Evolutionary conservation across 2,888 invertebrate species (phyloP).

Genomic region (Atrina japonica): DNA sequence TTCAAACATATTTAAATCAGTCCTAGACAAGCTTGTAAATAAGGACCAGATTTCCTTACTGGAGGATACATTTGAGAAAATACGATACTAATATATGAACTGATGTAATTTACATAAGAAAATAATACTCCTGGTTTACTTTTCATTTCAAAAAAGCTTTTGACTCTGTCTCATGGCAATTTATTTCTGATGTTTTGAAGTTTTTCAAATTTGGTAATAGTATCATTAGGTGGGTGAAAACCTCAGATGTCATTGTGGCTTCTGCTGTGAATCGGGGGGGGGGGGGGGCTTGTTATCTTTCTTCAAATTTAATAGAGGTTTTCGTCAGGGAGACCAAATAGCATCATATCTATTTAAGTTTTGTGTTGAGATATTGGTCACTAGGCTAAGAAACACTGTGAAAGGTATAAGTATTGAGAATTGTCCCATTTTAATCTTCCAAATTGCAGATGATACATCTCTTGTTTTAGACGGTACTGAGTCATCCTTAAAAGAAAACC

Average conservation of each 20-base stretch:
- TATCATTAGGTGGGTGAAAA: constrained; percentile 26
- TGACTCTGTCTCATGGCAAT: constrained; percentile 17
- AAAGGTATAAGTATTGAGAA: constrained; percentile 3
- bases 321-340: constrained; percentile 12
- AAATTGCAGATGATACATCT: not conserved
- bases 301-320: constrained; percentile 17
- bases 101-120: constrained; percentile 3
- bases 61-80: constrained; percentile 26
- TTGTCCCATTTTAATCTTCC: constrained; percentile 1
- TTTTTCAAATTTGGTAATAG: constrained; percentile 15
- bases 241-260: constrained; percentile 1
- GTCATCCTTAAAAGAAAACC: not conserved
- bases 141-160: constrained; percentile 16
- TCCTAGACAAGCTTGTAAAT: not conserved
- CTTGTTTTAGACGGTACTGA: not conserved
- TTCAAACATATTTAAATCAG: constrained; percentile 20
- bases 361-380: constrained; percentile 6
- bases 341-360: constrained; percentile 3
- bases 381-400: not conserved
- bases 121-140: not conserved
- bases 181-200: constrained; percentile 4
- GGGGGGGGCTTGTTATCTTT: constrained; percentile 3
- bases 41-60: constrained; percentile 9
- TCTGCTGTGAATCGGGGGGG: constrained; percentile 15
- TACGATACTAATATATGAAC: constrained; percentile 6